phyloP scores from a whole-genome alignment of 1,140 invertebrate genomes.

The Diorhabda carinulata region DNA sequence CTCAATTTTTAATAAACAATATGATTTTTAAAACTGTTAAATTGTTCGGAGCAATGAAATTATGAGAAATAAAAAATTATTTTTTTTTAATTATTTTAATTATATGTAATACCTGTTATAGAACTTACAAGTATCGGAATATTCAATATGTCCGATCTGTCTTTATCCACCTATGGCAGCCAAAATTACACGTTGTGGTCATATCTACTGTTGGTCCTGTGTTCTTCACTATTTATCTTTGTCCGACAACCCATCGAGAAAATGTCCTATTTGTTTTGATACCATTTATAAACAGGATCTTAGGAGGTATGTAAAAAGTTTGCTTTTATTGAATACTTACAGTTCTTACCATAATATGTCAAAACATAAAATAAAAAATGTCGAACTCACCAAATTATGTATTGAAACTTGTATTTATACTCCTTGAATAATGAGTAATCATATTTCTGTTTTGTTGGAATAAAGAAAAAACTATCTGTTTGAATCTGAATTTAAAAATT shows the following conservation, averaged over 20 bases:
- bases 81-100: not conserved
- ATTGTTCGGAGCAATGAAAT: not conserved
- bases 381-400: too few relatives aligned
- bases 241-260: conserved; percentile 70
- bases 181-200: conserved; percentile 91
- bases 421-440: too few relatives aligned
- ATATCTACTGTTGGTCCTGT: conserved; percentile 95
- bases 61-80: not conserved
- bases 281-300: conserved; percentile 72
- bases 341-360: too few relatives aligned
- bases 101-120: conserved; percentile 38
- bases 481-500: not conserved
- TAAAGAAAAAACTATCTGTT: too few relatives aligned
- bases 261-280: conserved; percentile 87
- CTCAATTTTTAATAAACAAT: too few relatives aligned
- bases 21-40: too few relatives aligned
- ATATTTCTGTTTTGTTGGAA: too few relatives aligned
- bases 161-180: conserved; percentile 76
- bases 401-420: too few relatives aligned
- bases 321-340: too few relatives aligned
- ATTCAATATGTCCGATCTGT: conserved; percentile 87
- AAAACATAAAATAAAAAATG: too few relatives aligned
- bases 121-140: conserved; percentile 61
- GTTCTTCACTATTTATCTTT: conserved; percentile 87
- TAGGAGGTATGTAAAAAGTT: conserved; percentile 61